These are phyloP conservation scores for Burhinus oedicnemus DNA, from an alignment of 2,113 vertebrate species.

Conservation along the genomic window DNA sequence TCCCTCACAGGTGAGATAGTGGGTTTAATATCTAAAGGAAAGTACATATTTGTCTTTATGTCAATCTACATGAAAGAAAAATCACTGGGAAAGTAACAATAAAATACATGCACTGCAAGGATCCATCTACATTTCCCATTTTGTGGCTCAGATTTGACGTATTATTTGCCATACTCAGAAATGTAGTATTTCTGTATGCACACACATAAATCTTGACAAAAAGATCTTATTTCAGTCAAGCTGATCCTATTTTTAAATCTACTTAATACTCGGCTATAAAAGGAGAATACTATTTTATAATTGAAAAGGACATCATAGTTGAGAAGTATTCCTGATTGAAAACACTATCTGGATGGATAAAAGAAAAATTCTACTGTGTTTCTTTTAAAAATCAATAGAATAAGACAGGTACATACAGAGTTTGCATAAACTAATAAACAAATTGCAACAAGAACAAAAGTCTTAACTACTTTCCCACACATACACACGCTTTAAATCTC, in stretches of 20 bases:
- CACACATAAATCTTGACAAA: slow-evolving; percentile 43
- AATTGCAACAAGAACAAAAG: not conserved
- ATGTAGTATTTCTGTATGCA: slow-evolving; percentile 33
- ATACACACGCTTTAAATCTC: not conserved
- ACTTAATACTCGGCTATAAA: slow-evolving; percentile 52
- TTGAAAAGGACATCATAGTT: slow-evolving; percentile 37
- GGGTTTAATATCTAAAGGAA: slow-evolving; percentile 59
- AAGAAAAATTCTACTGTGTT: not conserved
- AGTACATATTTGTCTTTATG: slow-evolving; percentile 67
- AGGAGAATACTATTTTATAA: slow-evolving; percentile 42
- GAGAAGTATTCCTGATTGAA: slow-evolving; percentile 35
- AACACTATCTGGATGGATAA: not conserved
- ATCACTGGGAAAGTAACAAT: slow-evolving; percentile 51
- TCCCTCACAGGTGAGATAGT: slow-evolving; percentile 55
- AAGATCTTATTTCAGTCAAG: slow-evolving; percentile 48
- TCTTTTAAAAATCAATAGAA: slow-evolving; percentile 16
- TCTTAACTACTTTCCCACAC: not conserved
- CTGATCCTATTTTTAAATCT: slow-evolving; percentile 46
- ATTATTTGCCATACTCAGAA: slow-evolving; percentile 45
- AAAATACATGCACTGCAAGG: slow-evolving; percentile 32
- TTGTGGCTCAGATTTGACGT: slow-evolving; percentile 20
- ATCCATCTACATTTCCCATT: slow-evolving; percentile 51
- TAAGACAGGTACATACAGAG: not conserved
- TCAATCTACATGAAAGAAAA: slow-evolving; percentile 64
- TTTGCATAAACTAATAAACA: slow-evolving; percentile 1